Percentiles rank a stretch among this genome's conserved stretches.
Evolutionary conservation across 2,797 vertebrate genomes (phyloP).

Genomic region (Acanthiza pusilla): DNA sequence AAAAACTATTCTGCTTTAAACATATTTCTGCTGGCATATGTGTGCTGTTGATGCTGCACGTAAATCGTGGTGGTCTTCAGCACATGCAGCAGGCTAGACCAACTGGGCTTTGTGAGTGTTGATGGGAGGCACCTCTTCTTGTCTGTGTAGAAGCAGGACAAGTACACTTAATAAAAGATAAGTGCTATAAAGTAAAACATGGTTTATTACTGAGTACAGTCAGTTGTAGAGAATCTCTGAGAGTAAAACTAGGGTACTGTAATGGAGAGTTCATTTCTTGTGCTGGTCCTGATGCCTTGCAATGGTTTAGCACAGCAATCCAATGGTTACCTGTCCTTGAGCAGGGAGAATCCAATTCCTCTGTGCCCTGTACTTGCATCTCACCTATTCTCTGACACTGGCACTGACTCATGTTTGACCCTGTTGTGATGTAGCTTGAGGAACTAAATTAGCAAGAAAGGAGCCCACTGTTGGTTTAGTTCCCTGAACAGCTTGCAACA

Average conservation of each 20-base stretch:
- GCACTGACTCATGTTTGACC: background rate
- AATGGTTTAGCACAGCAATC: background rate
- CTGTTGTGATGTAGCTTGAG: background rate
- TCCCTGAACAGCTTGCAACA: background rate
- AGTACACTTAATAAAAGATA: background rate
- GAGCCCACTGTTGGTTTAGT: background rate
- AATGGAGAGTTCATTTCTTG: background rate
- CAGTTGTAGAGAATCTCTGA: background rate
- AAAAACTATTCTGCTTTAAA: background rate
- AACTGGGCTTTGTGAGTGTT: background rate
- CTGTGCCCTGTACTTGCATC: background rate
- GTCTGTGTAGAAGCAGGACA: background rate
- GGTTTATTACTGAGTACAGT: background rate
- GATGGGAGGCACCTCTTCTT: background rate
- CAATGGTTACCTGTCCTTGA: background rate
- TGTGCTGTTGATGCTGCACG: background rate
- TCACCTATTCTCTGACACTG: background rate
- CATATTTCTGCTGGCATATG: background rate
- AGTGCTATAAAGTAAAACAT: background rate
- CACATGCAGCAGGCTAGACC: background rate
- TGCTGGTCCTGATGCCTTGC: background rate
- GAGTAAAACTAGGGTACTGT: background rate
- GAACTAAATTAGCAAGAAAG: background rate
- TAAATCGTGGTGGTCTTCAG: background rate
- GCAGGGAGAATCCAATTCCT: background rate